Evolutionary conservation across 2,113 vertebrate genomes (phyloP).

Genomic region (Calyptommatus sinebrachiatus): DNA sequence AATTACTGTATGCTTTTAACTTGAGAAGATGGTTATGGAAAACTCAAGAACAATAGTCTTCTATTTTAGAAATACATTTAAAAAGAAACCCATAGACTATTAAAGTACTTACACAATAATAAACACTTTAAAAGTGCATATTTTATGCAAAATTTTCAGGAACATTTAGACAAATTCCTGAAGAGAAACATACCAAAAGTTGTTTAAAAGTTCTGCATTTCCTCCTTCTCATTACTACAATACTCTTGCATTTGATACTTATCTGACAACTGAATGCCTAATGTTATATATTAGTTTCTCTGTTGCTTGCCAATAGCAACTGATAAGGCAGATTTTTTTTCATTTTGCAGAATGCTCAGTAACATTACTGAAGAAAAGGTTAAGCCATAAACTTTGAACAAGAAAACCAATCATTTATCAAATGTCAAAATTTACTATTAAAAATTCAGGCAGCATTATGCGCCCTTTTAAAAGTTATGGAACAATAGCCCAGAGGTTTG

Average conservation of each 20-base stretch:
- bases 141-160: neutral
- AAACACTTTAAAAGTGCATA: no score
- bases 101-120: neutral
- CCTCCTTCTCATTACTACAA: constrained; percentile 10
- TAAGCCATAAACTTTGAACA: neutral
- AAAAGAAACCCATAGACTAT: neutral
- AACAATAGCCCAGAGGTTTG: fast-evolving
- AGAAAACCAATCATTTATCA: neutral
- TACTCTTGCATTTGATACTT: neutral
- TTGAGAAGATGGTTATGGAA: constrained; percentile 32
- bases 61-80: constrained; percentile 12
- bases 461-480: neutral
- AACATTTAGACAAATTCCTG: neutral
- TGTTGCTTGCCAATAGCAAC: neutral
- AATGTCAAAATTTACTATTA: neutral
- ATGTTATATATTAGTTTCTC: neutral
- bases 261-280: constrained; percentile 4
- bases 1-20: constrained; percentile 42
- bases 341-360: neutral
- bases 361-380: constrained; percentile 2
- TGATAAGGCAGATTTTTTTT: neutral
- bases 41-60: constrained; percentile 21
- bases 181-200: neutral
- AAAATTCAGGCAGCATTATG: neutral
- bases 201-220: neutral